A percentile compares a stretch with the other conserved stretches of the same genome.
These are phyloP conservation scores for Vidua macroura DNA, from an alignment of 2,113 vertebrate genomes.

Conservation along the genomic window DNA sequence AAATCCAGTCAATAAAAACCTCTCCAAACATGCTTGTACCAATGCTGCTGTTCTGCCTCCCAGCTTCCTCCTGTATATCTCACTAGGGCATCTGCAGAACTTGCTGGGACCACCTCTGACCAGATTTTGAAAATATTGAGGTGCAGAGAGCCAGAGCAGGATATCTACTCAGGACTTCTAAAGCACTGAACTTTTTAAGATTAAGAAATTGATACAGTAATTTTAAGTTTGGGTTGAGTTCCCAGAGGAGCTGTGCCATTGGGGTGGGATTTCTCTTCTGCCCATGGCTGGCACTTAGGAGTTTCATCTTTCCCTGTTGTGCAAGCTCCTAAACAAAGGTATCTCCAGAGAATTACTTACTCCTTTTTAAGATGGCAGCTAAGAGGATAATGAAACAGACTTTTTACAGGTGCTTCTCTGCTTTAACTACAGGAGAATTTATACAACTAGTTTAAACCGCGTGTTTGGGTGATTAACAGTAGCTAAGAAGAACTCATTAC, in stretches of 20 bases:
- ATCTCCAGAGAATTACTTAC: not conserved
- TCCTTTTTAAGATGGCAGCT: not conserved
- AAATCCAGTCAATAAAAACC: conserved; percentile 5
- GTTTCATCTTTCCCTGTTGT: not conserved
- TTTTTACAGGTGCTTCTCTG: not conserved
- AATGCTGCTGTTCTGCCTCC: not conserved
- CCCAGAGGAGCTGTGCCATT: not conserved
- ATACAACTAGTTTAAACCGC: not conserved
- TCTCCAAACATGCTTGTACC: not conserved
- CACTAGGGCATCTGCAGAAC: not conserved
- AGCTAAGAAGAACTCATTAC: not conserved
- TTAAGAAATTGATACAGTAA: not conserved
- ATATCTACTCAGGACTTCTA: not conserved
- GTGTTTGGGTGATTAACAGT: not conserved
- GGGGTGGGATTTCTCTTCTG: not conserved
- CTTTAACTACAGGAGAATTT: not conserved
- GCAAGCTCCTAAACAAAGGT: not conserved
- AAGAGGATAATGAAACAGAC: not conserved
- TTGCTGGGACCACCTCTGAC: not conserved
- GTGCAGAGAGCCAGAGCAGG: not conserved
- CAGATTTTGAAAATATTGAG: not conserved
- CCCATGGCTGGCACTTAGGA: not conserved
- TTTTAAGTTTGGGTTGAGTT: not conserved
- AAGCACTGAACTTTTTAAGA: not conserved
- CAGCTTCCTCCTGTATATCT: not conserved